phyloP scores from a whole-genome alignment of 64 coral and sea anemone species.

The Dendronephthya gigantea region DNA sequence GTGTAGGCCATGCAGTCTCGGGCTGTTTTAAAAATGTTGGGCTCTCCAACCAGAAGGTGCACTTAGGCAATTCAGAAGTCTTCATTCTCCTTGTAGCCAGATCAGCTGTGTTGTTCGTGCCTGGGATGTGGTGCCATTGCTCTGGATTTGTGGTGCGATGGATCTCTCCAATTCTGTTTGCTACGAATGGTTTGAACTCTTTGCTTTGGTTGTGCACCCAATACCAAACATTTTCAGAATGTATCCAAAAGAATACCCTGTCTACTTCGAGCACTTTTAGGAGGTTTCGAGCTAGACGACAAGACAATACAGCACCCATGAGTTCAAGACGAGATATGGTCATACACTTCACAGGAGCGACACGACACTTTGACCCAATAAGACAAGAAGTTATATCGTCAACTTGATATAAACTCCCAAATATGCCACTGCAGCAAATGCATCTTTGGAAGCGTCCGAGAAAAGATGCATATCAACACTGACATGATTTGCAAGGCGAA shows the following conservation, averaged over 20 bases:
- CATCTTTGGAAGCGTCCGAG: constrained; percentile 33
- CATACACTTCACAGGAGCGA: constrained; percentile 38
- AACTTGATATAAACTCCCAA: constrained; percentile 5
- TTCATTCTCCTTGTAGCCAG: neutral
- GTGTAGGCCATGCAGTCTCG: neutral
- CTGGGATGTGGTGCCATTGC: constrained; percentile 23
- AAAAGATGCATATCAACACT: constrained; percentile 35
- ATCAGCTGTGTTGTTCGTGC: neutral
- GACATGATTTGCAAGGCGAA: neutral
- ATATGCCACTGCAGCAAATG: constrained; percentile 38
- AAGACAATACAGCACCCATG: constrained; percentile 23
- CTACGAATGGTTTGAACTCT: constrained; percentile 24
- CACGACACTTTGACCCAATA: constrained; percentile 33
- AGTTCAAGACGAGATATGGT: constrained; percentile 43
- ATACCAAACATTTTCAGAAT: constrained; percentile 14
- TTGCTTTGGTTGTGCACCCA: constrained; percentile 29
- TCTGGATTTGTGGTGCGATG: neutral
- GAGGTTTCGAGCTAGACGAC: neutral
- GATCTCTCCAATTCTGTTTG: constrained; percentile 7
- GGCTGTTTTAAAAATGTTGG: neutral
- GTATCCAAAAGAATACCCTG: neutral
- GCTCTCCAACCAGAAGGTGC: neutral
- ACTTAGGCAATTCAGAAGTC: neutral
- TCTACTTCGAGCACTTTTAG: neutral
- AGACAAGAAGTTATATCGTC: constrained; percentile 10